Evolutionary conservation across 1,140 invertebrate species (phyloP), one percentile per base, ranked within the genome.

Genomic region (Conus ventricosus): DNA sequence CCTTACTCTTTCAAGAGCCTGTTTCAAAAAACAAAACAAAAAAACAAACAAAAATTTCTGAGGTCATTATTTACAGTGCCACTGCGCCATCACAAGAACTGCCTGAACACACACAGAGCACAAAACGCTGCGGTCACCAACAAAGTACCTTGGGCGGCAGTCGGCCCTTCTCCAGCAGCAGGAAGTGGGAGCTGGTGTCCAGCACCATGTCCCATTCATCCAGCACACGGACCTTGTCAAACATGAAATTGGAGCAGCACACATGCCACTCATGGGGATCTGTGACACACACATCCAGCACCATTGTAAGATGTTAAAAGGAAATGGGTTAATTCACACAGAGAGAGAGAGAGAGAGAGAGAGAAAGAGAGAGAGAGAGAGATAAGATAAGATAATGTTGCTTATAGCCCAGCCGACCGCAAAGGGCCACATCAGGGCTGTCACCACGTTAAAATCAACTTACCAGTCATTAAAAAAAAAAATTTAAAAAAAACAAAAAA

Each of bases 181-280:
- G 87, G 7, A 89, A 89, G 90, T 94, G 92, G 23, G 94, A 94
- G 90, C 94, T 91, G 75, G 91, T 91, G 27, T 92, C 88, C 60
- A 95, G 85, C 5, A 90, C 91, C 3, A 82, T 60, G 5, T 91
- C 91, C 67, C 89, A 83, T 63, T 95, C 93, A 87, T 94, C 93
- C 25, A 95, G 88, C 10, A 94, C 85, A 8, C 92, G 92, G 5
- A 90, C 91, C 84, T 93, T 89, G 51, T 95, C 94, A 3, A 93
- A 92, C 91, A 92, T 94, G 92, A 93, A 94, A 85, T 94, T 94
- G 0, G 93, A 94, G 82, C 92, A 93, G 5, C 94, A 90, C 23
- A 95, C 78, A 91, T 95, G 94, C 94, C 94, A 95, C 5, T 93
- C 84, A 11, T 11, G 54, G 15, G 80, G 39, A 8, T 81, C 80